Evolutionary conservation across 2,888 invertebrate genomes (phyloP).

Genomic region (Patella ulyssiponensis): DNA sequence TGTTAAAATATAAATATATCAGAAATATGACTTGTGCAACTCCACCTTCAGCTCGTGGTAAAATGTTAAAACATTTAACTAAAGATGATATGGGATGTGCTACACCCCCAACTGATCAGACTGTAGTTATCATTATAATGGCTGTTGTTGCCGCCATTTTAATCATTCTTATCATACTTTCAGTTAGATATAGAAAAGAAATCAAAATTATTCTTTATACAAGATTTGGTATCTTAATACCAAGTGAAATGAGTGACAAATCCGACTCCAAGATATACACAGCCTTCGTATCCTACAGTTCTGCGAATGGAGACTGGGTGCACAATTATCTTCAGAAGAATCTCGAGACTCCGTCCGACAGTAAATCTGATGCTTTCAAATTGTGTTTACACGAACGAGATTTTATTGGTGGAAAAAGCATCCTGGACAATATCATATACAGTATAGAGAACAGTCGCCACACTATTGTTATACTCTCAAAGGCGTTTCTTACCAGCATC

Average conservation of each 20-base stretch:
- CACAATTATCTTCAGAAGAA: conserved; percentile 85
- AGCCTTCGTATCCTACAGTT: conserved; percentile 91
- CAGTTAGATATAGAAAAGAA: conserved; percentile 35
- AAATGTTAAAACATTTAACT: conserved; percentile 31
- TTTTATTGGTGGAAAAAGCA: conserved; percentile 68
- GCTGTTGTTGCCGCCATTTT: conserved; percentile 26
- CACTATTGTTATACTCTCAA: conserved; percentile 89
- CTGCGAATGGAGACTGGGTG: conserved; percentile 89
- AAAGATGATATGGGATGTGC: conserved; percentile 30
- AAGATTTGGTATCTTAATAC: conserved; percentile 54
- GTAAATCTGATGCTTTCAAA: conserved; percentile 30
- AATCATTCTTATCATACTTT: conserved; percentile 24
- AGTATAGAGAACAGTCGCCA: conserved; percentile 89
- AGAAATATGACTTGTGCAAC: conserved; percentile 38
- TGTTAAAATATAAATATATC: conserved; percentile 41
- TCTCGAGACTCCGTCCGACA: conserved; percentile 81
- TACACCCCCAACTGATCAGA: background rate
- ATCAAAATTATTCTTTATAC: conserved; percentile 56
- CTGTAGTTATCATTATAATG: conserved; percentile 15
- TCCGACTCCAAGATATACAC: conserved; percentile 76
- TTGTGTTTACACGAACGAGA: conserved; percentile 60
- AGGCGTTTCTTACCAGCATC: conserved; percentile 83
- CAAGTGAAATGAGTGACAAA: conserved; percentile 37
- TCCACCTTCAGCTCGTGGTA: conserved; percentile 37
- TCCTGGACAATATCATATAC: conserved; percentile 89